Conservation (phyloP, 1,140 invertebrate species). For the Pissodes strobi region DNA sequence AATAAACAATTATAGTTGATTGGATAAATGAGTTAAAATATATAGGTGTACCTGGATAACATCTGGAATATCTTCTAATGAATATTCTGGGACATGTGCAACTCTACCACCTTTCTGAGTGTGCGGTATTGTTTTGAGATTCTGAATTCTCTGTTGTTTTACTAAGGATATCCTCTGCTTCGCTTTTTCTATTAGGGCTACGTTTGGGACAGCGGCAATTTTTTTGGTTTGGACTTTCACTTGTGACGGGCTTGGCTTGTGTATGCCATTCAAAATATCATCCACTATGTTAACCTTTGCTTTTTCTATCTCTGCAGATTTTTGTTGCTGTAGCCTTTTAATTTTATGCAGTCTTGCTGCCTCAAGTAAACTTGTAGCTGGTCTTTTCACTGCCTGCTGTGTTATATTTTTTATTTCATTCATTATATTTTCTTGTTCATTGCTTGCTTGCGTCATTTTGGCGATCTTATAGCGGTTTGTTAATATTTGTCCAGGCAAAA, state of each 20-base stretch:
- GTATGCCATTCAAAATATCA: constrained; percentile 47
- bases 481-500: constrained; percentile 44
- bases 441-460: constrained; percentile 42
- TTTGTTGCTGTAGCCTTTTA: constrained; percentile 25
- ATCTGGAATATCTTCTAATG: constrained; percentile 56
- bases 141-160: constrained; percentile 50
- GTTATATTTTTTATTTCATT: constrained; percentile 43
- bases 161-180: constrained; percentile 63
- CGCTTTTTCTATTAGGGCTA: constrained; percentile 62
- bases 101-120: constrained; percentile 71
- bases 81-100: constrained; percentile 67
- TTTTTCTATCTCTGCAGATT: not conserved
- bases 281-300: constrained; percentile 38
- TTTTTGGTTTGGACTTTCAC: constrained; percentile 47
- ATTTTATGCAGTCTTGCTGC: constrained; percentile 40
- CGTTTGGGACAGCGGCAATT: constrained; percentile 67
- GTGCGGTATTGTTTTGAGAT: constrained; percentile 65
- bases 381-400: constrained; percentile 29
- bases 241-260: constrained; percentile 28
- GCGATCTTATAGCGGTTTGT: constrained; percentile 50
- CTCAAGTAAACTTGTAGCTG: constrained; percentile 37
- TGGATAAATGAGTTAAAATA: no score
- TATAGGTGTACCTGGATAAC: constrained; percentile 68
- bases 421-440: constrained; percentile 48
- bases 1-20: no score